These are phyloP conservation scores for Pemphredon lugubris DNA, from an alignment of 2,888 invertebrate genomes.

Conservation along the genomic window DNA sequence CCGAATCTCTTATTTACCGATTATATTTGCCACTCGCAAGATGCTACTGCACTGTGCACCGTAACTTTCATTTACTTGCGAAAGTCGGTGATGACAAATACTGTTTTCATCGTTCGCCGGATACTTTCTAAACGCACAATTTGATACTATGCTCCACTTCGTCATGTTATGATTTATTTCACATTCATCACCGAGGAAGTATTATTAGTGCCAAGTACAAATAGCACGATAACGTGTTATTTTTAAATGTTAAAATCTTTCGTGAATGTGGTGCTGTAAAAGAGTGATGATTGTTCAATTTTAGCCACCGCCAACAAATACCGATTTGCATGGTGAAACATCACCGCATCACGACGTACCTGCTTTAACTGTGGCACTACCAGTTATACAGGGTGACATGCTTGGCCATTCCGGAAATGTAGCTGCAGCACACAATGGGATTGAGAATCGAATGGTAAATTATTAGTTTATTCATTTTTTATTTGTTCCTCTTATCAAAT, in stretches of 20 bases:
- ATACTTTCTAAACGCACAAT: constrained; percentile 9
- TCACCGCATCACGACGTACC: constrained; percentile 59
- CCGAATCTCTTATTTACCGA: constrained; percentile 24
- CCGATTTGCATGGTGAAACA: constrained; percentile 53
- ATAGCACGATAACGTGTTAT: not conserved
- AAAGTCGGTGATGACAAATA: constrained; percentile 14
- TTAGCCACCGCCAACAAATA: constrained; percentile 62
- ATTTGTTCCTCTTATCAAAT: not conserved
- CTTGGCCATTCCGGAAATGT: constrained; percentile 62
- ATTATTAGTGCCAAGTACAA: not conserved
- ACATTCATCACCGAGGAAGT: not conserved
- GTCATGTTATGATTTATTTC: constrained; percentile 10
- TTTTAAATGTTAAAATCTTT: not conserved
- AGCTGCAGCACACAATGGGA: constrained; percentile 48
- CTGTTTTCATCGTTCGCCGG: constrained; percentile 9
- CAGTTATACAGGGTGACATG: constrained; percentile 59
- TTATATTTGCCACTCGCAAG: constrained; percentile 6
- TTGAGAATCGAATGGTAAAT: constrained; percentile 52
- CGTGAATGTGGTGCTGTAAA: no score
- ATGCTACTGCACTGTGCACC: not conserved
- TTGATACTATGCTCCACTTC: not conserved
- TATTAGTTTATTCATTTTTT: not conserved
- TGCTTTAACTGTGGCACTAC: constrained; percentile 64
- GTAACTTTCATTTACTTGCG: not conserved
- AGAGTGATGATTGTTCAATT: constrained; percentile 33